Conservation (phyloP, 2,888 invertebrate genomes). For the Agriopis leucophaearia region DNA sequence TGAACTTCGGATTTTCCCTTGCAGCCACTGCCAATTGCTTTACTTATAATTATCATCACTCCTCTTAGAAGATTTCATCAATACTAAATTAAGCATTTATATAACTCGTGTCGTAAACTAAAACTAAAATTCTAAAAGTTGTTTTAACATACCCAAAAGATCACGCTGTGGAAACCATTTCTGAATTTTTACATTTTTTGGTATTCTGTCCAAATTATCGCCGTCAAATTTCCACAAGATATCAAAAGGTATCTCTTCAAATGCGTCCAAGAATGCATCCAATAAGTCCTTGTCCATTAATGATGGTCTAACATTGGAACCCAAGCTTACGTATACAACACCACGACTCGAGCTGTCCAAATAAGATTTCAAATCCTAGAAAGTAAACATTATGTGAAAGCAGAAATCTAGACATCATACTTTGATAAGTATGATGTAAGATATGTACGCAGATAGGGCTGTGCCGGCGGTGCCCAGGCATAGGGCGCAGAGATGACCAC, state of each 20-base stretch:
- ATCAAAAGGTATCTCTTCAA: slow-evolving; percentile 50
- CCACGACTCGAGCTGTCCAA: slow-evolving; percentile 51
- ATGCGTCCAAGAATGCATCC: slow-evolving; percentile 48
- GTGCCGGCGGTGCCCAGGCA: no score
- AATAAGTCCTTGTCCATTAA: slow-evolving; percentile 48
- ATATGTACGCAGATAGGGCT: no score
- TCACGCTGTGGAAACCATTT: slow-evolving; percentile 58
- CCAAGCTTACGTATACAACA: slow-evolving; percentile 56
- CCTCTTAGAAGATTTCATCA: no score
- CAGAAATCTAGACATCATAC: no score
- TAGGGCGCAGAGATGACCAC: no score
- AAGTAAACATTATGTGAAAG: slow-evolving; percentile 4
- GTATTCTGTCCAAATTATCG: slow-evolving; percentile 40
- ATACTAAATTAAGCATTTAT: no score
- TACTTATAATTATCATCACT: no score
- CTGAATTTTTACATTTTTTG: slow-evolving; percentile 51
- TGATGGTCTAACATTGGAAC: slow-evolving; percentile 50
- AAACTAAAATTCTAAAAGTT: no score
- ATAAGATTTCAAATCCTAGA: slow-evolving; percentile 52
- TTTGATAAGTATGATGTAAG: no score
- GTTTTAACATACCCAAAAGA: slow-evolving; percentile 26
- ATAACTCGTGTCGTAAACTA: no score
- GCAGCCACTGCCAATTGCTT: no score
- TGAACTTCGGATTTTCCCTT: no score
- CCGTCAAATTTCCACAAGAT: slow-evolving; percentile 56